phyloP scores from a whole-genome alignment of 2,113 vertebrate species.

The Eolophus roseicapilla region DNA sequence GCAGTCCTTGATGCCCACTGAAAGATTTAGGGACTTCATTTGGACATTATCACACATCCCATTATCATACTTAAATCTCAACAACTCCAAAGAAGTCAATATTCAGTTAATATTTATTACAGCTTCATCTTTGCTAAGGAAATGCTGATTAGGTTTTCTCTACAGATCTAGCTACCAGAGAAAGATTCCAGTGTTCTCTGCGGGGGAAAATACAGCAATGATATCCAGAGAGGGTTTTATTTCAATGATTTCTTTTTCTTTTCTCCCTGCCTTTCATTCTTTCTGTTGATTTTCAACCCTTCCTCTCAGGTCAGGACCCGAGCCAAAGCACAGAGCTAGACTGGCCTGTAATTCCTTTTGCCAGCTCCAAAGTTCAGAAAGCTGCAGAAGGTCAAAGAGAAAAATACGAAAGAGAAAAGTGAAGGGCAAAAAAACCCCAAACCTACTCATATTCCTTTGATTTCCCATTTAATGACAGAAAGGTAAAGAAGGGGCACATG shows the following conservation, averaged over 20 bases:
- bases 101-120: constrained; percentile 53
- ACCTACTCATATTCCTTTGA: not conserved
- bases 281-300: not conserved
- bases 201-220: not conserved
- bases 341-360: not conserved
- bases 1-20: not conserved
- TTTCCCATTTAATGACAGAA: not conserved
- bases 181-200: not conserved
- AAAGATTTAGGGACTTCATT: not conserved
- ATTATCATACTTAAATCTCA: constrained; percentile 2
- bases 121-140: not conserved
- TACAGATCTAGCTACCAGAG: not conserved
- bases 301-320: not conserved
- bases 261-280: not conserved
- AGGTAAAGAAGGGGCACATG: not conserved
- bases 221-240: not conserved
- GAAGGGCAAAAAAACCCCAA: rapidly evolving
- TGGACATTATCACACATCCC: not conserved
- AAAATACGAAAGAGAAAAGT: not conserved
- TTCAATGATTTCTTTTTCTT: not conserved
- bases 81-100: constrained; percentile 18
- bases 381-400: not conserved
- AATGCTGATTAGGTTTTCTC: not conserved
- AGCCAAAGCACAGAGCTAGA: not conserved
- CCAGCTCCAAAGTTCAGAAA: not conserved